Conservation (phyloP, 2,113 vertebrate species). For the Gymnorhina tibicen region DNA sequence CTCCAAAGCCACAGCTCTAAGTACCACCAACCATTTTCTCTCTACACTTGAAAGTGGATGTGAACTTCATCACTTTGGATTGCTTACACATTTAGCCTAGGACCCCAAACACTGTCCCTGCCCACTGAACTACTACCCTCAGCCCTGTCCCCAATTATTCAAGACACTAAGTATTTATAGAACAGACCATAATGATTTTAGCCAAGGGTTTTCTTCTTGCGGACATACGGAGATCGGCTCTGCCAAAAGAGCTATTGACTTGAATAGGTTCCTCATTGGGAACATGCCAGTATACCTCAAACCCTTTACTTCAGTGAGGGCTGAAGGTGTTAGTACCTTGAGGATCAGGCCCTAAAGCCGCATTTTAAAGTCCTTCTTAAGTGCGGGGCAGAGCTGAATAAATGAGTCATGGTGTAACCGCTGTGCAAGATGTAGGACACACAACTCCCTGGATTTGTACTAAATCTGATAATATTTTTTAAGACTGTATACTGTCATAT, state of each 20-base stretch:
- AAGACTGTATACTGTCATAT: conserved; percentile 11
- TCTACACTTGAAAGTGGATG: not conserved
- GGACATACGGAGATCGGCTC: not conserved
- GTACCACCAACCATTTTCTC: not conserved
- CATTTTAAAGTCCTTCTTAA: not conserved
- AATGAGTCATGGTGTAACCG: not conserved
- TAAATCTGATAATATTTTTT: conserved; percentile 35
- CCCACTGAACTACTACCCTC: not conserved
- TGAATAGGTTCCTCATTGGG: not conserved
- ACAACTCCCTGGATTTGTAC: not conserved
- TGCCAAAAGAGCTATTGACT: not conserved
- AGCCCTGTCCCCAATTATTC: not conserved
- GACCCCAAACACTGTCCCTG: not conserved
- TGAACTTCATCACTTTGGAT: not conserved
- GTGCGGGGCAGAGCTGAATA: not conserved
- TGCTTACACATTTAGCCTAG: not conserved
- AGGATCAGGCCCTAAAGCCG: not conserved
- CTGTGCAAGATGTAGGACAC: not conserved
- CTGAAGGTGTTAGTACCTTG: not conserved
- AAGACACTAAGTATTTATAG: not conserved
- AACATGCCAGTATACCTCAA: not conserved
- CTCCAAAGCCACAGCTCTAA: not conserved
- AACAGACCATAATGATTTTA: not conserved
- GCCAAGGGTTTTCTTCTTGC: not conserved
- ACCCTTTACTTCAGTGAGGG: not conserved